Conservation (phyloP, 2,797 vertebrate species). For the Loris lydekkerianus region DNA sequence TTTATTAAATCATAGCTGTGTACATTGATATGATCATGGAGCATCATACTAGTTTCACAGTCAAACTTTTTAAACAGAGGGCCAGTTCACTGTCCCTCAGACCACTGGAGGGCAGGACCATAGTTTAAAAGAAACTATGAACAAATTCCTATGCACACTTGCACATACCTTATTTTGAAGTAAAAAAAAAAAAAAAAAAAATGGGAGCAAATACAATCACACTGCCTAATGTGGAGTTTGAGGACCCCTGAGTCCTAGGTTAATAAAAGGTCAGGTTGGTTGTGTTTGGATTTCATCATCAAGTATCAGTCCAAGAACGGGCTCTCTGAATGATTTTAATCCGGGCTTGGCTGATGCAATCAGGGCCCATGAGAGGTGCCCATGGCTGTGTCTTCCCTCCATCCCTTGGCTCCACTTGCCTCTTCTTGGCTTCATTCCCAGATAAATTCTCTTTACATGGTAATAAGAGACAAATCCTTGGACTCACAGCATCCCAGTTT, state of each 20-base stretch:
- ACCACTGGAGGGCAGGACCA: no score
- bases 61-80: no score
- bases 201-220: no score
- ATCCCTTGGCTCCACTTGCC: background rate
- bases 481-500: background rate
- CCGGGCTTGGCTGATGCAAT: background rate
- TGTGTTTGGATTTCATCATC: background rate
- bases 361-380: background rate
- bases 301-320: background rate
- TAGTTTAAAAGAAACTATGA: no score
- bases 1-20: no score
- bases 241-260: background rate
- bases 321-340: background rate
- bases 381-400: background rate
- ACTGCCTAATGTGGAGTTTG: no score
- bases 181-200: no score
- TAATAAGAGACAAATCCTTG: background rate
- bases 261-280: background rate
- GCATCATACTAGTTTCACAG: no score
- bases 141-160: no score
- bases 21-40: no score
- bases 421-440: constrained; percentile 2
- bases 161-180: no score
- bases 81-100: no score
- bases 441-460: background rate